Evolutionary conservation across 2,888 invertebrate genomes (phyloP).

Genomic region (Drosophila parthenogenetica): DNA sequence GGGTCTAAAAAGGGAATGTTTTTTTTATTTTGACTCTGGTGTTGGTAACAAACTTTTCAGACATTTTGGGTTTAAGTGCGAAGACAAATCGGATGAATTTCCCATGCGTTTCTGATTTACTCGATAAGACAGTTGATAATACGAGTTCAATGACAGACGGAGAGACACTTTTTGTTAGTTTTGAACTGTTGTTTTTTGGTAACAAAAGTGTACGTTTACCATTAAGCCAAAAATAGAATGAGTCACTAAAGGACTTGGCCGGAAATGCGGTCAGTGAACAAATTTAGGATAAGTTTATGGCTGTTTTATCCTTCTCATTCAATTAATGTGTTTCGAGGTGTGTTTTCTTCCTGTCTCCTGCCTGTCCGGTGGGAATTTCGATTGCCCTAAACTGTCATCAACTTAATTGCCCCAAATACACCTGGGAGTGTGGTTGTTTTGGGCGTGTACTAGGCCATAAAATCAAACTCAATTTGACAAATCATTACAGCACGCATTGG

Average conservation of each 20-base stretch:
- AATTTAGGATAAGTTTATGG: conserved; percentile 36
- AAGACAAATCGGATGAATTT: not conserved
- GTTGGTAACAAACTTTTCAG: conserved; percentile 14
- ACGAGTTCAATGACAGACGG: conserved; percentile 48
- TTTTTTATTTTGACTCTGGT: not conserved
- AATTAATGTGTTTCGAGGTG: conserved; percentile 45
- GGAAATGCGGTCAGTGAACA: conserved; percentile 15
- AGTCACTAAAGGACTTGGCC: not conserved
- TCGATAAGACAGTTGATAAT: conserved; percentile 20
- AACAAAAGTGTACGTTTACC: no score
- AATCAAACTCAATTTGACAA: conserved; percentile 64
- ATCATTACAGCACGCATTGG: conserved; percentile 57
- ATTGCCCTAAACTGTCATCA: conserved; percentile 77
- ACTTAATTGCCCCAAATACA: conserved; percentile 75
- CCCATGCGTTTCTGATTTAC: conserved; percentile 1
- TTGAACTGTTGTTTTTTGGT: not conserved
- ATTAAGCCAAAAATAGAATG: no score
- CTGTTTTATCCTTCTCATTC: conserved; percentile 37
- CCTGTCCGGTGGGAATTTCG: conserved; percentile 16
- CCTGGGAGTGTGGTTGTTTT: conserved; percentile 35
- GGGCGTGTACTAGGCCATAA: conserved; percentile 48
- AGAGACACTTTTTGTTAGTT: not conserved
- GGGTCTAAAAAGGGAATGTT: not conserved
- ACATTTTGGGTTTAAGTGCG: conserved; percentile 9
- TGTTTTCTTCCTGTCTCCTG: conserved; percentile 21